Evolutionary conservation across 2,797 vertebrate genomes (phyloP).

Genomic region (Distichodus sexfasciatus): DNA sequence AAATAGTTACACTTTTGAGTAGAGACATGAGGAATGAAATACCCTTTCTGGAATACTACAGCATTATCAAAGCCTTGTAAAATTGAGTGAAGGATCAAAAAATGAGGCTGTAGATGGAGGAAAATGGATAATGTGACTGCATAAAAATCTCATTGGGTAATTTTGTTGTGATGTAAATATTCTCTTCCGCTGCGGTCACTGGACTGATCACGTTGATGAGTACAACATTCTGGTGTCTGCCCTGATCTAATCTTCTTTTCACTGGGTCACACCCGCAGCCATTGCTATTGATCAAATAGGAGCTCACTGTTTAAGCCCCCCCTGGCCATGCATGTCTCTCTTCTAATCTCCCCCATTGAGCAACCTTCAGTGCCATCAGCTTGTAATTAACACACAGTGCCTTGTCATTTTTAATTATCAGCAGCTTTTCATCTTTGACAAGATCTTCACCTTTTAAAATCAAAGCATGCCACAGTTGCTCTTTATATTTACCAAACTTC

Average conservation of each 20-base stretch:
- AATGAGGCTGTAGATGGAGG: too few relatives aligned
- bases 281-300: background rate
- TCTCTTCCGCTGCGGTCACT: too few relatives aligned
- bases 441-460: background rate
- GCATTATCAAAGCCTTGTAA: too few relatives aligned
- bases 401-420: too few relatives aligned
- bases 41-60: too few relatives aligned
- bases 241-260: background rate
- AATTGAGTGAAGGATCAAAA: too few relatives aligned
- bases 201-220: conserved; percentile 3
- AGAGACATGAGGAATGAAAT: too few relatives aligned
- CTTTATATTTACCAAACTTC: background rate
- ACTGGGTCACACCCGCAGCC: background rate
- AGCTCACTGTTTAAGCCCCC: background rate
- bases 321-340: background rate
- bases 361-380: background rate
- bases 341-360: background rate
- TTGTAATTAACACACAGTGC: background rate
- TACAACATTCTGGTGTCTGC: background rate
- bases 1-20: too few relatives aligned
- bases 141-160: too few relatives aligned
- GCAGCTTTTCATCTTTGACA: background rate
- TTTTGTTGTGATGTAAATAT: too few relatives aligned
- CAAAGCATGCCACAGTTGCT: background rate
- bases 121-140: too few relatives aligned